Base-by-base conservation (phyloP, 1,140 invertebrate species). In the Mya arenaria region DNA sequence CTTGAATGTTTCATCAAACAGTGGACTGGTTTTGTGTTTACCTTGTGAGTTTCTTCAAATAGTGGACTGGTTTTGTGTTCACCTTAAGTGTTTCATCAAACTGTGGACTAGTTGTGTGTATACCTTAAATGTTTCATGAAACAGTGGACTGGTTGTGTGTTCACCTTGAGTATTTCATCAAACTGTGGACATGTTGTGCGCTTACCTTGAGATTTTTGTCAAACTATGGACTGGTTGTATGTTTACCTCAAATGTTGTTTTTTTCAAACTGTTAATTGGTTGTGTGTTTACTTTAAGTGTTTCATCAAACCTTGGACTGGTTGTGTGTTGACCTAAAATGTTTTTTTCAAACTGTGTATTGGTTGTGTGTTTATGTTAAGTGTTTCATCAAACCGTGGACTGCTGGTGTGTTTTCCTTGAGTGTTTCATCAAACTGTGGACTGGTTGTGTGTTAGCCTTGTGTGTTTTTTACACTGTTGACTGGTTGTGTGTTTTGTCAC, bases 401-500 rank as follows among this genome's bases (percentile, higher is more conserved):
- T 97, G 41, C 99, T 93, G 0, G 98, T 56, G 36, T 48, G 62
- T 82, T 85, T 77, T 92, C 92, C 83, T 86, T 97, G 8, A 99
- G 94, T 15, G 96, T 96, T 94, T 99, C 98, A 92, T 99, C 97
- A 93, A 98, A 99, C 60, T 97, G 95, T 2, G 98, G 98, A 93
- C 97, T 97, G 41, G n/a, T n/a, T n/a, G n/a, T n/a, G n/a, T n/a
- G n/a, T n/a, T n/a, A n/a, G n/a, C n/a, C n/a, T n/a, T n/a, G n/a
- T n/a, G n/a, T n/a, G n/a, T n/a, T n/a, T n/a, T n/a, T n/a, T n/a
- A n/a, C n/a, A n/a, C n/a, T n/a, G n/a, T n/a, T n/a, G n/a, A n/a
- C n/a, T n/a, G n/a, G 99, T 93, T 0, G 98, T 99, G 93, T 98
- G 97, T 92, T 98, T 99, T 92, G 98, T 98, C 41, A 98, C 97